These are phyloP conservation scores for Psittacara wagleri DNA, from an alignment of 2,113 vertebrate species.

Conservation along the genomic window DNA sequence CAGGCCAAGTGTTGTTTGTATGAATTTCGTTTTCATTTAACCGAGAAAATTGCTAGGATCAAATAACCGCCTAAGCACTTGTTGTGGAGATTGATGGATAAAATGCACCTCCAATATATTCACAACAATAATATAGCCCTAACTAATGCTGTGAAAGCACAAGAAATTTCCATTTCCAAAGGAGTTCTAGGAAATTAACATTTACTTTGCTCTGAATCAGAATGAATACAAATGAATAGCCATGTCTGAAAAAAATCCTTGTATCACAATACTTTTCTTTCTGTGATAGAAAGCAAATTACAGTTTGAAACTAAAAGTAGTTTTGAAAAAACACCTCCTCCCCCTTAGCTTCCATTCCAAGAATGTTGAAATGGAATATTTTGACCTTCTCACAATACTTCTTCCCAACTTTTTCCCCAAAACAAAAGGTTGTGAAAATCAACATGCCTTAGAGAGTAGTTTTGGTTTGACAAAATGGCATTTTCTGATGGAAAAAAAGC, in stretches of 20 bases:
- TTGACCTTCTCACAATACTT: slow-evolving; percentile 64
- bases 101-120: not conserved
- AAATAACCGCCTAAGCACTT: not conserved
- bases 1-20: not conserved
- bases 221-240: not conserved
- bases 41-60: not conserved
- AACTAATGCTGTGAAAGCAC: not conserved
- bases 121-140: not conserved
- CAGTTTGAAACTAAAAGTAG: slow-evolving; percentile 40
- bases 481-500: slow-evolving; percentile 58
- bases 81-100: not conserved
- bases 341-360: not conserved
- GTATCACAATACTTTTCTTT: not conserved
- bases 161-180: not conserved
- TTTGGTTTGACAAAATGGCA: slow-evolving; percentile 49
- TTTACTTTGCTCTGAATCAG: not conserved
- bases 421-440: slow-evolving; percentile 68
- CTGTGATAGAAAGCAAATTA: slow-evolving; percentile 4
- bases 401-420: slow-evolving; percentile 27
- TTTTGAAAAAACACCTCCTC: slow-evolving; percentile 25
- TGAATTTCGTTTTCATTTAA: slow-evolving; percentile 33
- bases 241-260: not conserved
- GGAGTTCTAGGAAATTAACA: not conserved
- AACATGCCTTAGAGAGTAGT: slow-evolving; percentile 44
- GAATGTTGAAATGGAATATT: slow-evolving; percentile 64